phyloP scores from a whole-genome alignment of 2,797 vertebrate genomes.

The Fistularia commersonii region DNA sequence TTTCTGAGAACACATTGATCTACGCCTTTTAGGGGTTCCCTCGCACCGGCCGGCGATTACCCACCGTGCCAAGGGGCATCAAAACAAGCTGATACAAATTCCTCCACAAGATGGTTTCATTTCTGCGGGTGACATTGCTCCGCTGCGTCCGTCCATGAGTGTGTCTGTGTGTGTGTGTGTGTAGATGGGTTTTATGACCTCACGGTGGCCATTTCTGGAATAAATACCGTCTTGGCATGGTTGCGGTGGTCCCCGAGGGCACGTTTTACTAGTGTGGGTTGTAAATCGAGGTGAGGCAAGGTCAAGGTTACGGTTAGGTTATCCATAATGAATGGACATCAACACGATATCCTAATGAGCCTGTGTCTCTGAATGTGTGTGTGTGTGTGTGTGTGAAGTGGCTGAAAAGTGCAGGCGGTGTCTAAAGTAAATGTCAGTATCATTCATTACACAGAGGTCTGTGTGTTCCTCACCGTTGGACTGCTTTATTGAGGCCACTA shows the following conservation, averaged over 20 bases:
- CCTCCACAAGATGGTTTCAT: constrained; percentile 6
- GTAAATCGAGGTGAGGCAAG: no score
- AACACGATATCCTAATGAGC: no score
- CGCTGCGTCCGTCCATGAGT: no score
- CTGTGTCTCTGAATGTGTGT: no score
- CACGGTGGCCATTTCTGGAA: no score
- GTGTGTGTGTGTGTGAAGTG: no score
- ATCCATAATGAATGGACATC: constrained; percentile 51
- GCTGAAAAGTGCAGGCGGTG: no score
- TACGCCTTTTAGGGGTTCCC: constrained; percentile 24
- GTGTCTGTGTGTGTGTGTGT: constrained; percentile 2
- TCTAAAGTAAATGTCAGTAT: constrained; percentile 45
- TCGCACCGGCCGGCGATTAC: constrained; percentile 21
- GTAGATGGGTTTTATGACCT: constrained; percentile 7
- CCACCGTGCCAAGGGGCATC: constrained; percentile 1
- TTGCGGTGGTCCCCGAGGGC: no score
- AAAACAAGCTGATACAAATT: constrained; percentile 35
- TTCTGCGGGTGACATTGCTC: no score
- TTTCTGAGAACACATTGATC: constrained; percentile 36
- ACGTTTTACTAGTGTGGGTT: no score
- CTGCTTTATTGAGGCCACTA: constrained; percentile 8
- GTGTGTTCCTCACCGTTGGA: constrained; percentile 7
- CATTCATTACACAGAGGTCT: constrained; percentile 38
- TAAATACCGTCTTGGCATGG: no score
- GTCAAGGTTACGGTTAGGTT: no score